Evolutionary conservation across 2,797 vertebrate species (phyloP).

Genomic region (Prunella strophiata): DNA sequence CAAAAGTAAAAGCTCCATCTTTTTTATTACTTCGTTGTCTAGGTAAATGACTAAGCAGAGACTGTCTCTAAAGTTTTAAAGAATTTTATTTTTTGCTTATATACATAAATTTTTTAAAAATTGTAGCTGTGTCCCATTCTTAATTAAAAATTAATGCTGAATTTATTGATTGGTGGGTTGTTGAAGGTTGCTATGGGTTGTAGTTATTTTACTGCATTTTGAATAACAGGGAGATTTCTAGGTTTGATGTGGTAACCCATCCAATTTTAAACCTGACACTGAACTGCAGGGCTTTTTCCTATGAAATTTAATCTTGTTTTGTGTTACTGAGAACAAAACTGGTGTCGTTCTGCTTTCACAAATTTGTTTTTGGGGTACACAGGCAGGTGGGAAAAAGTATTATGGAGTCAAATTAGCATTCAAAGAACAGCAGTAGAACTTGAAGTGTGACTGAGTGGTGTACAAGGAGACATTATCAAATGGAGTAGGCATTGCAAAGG

Average conservation of each 20-base stretch:
- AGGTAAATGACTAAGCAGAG: not conserved
- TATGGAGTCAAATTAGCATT: not conserved
- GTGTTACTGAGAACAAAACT: not conserved
- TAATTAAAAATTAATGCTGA: not conserved
- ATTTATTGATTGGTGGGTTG: not conserved
- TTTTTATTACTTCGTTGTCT: not conserved
- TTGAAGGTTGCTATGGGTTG: not conserved
- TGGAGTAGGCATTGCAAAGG: not conserved
- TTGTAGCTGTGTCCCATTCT: not conserved
- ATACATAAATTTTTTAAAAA: not conserved
- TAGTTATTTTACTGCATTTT: not conserved
- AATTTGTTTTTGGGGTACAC: not conserved
- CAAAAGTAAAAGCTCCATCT: not conserved
- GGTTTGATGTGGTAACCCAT: rapidly evolving
- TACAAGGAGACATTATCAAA: not conserved
- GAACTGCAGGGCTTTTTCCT: not conserved
- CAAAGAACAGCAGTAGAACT: not conserved
- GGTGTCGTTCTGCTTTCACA: not conserved
- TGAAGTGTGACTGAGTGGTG: not conserved
- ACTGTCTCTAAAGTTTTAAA: not conserved
- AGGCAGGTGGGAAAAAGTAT: not conserved
- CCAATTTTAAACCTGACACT: not conserved
- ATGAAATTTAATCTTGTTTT: not conserved
- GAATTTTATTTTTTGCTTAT: not conserved
- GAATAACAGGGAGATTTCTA: not conserved